These are phyloP conservation scores for Lithophane semibrunnea DNA, from an alignment of 2,888 invertebrate species.

Conservation along the genomic window DNA sequence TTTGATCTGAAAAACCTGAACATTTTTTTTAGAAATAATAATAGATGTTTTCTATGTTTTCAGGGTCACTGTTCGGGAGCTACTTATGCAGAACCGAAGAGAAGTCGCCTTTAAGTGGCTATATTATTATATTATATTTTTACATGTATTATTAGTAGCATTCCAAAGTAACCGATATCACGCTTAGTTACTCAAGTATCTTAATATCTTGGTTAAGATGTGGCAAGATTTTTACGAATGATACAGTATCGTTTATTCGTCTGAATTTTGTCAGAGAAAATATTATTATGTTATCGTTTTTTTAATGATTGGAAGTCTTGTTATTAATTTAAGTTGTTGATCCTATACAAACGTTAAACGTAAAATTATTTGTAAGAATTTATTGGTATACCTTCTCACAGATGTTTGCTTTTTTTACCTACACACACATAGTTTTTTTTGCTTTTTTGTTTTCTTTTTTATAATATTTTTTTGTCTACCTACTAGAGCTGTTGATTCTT, in stretches of 20 bases:
- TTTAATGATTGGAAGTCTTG: conserved; percentile 28
- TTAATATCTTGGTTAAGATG: conserved; percentile 20
- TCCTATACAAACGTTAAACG: conserved; percentile 29
- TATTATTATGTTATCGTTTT: conserved; percentile 24
- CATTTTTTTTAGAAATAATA: not conserved
- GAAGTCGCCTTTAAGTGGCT: conserved; percentile 45
- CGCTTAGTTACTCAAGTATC: conserved; percentile 17
- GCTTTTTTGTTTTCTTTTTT: not conserved
- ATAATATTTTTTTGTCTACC: not conserved
- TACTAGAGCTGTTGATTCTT: not conserved
- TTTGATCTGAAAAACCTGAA: not conserved
- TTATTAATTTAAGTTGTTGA: conserved; percentile 47
- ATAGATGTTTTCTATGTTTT: conserved; percentile 18
- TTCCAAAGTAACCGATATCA: conserved; percentile 56
- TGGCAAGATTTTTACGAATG: conserved; percentile 13
- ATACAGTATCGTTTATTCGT: not conserved
- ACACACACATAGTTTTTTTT: not conserved
- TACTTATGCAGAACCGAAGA: conserved; percentile 37
- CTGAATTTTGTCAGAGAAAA: conserved; percentile 8
- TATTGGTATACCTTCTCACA: not conserved
- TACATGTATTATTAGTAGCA: conserved; percentile 36
- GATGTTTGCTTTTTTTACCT: not conserved
- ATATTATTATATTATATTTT: conserved; percentile 13
- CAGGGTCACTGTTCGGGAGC: conserved; percentile 52
- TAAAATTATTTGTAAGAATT: conserved; percentile 26